Percentiles rank a stretch among this genome's conserved stretches.
These are phyloP conservation scores for Tragelaphus buxtoni DNA, from an alignment of 2,113 vertebrate species.

Conservation along the genomic window DNA sequence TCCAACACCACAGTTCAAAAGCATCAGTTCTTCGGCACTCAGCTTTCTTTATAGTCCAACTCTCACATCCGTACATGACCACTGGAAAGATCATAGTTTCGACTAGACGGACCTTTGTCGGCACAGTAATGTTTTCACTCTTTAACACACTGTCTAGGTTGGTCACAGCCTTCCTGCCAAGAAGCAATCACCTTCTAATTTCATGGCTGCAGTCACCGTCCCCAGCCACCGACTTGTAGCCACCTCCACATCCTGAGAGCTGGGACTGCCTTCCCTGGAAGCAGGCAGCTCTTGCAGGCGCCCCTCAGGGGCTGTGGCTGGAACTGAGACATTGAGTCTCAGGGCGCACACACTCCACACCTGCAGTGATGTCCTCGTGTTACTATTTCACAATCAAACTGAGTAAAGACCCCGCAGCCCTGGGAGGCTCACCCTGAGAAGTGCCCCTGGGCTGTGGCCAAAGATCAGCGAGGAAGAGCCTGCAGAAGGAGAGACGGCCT, in stretches of 20 bases:
- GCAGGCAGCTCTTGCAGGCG: background rate
- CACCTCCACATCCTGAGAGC: accelerated
- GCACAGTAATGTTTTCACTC: background rate
- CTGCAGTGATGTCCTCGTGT: too few relatives aligned
- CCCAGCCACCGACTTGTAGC: background rate
- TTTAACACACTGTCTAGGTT: background rate
- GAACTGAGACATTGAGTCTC: background rate
- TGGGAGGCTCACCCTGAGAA: background rate
- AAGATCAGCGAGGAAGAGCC: background rate
- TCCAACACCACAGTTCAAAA: background rate
- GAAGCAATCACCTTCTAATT: background rate
- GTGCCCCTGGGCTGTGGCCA: background rate
- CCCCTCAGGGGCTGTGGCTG: background rate
- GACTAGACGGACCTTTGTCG: background rate
- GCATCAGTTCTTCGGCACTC: background rate
- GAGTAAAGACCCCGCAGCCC: background rate
- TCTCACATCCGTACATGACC: background rate
- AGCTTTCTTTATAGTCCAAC: background rate
- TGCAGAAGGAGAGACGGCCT: background rate
- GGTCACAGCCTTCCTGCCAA: background rate
- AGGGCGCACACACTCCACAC: accelerated
- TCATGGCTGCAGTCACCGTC: background rate
- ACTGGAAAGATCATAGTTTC: background rate
- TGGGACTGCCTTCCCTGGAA: accelerated
- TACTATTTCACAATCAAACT: background rate